Evolutionary conservation across 1,140 invertebrate species (phyloP), one percentile per base, ranked within the genome.

Genomic region (Neomicropteryx cornuta): DNA sequence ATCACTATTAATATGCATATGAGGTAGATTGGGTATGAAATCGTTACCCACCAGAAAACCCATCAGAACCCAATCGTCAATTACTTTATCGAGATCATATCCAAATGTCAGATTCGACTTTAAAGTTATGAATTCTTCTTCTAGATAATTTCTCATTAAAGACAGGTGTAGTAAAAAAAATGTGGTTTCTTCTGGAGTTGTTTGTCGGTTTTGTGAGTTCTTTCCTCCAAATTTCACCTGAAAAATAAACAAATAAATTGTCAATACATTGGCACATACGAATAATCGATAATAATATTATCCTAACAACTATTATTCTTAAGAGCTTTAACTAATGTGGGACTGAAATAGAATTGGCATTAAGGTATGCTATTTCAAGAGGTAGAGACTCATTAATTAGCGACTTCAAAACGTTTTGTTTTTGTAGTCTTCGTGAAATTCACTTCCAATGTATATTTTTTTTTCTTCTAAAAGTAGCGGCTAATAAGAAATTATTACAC

Each of bases 31-130:
- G 1, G 94, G 94, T 50, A 98, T 87, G 62, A 98, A 98, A 66
- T 98, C 94, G 63, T 98, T 98, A 29, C 94, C 94, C 4, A 97
- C 84, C 18, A 98, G 65, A 60, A 97, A 97, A 2, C 89, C 86
- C 87, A 98, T 91, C 5, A 97, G 62, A 3, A 97, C 78, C 85
- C 81, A 80, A 41, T 81, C 78, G 36, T 81, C 77, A 1, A 81
- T 75, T 21, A 81, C 53, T 38, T 81, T 80, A 51, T 94, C 91
- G 40, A 95, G 66, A 56, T 92, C 77, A 60, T 79, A 92, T 3
- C 62, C 45, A 65, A 88, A 91, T 0, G 68, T 56, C 17, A 89
- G 50, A 20, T 75, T 71, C 3, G 73, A 63, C 56, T 86, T 88
- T 1, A 97, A 51, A 1, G 65, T 51, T 31, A 76, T 66, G 68